Evolutionary conservation across 2,888 invertebrate species (phyloP), one percentile per base, ranked within the genome.

Genomic region (Anticlea derivata): DNA sequence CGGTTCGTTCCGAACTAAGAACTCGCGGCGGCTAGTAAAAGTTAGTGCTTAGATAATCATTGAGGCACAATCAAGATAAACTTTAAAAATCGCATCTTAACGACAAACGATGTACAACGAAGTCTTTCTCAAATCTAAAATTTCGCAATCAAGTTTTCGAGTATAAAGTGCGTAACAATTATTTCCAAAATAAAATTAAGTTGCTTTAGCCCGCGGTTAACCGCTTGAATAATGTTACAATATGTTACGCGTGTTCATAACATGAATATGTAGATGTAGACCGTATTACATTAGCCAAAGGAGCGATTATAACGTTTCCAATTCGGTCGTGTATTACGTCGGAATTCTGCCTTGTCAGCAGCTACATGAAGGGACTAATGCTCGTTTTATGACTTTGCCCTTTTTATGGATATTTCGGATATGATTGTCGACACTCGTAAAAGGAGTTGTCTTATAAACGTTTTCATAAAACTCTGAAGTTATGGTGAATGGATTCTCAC

Each of bases 361-460:
- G 66, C 70, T 75, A 73, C 70, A 69, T 69, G 71, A 70, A 77
- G 80, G 80, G 80, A 76, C 82, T 83, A 84, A 86, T 81, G 81
- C 70, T 68, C 75, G 71, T 75, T 86, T 86, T 85, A 86, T 77
- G 81, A 75, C 73, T 68, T 69, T 73, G 73, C 77, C 81, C 75
- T 78, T 83, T 86, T 86, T 83, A 86, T 76, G 78, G 73, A 74
- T 79, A 80, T 80, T 78, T 79, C 74, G 74, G 73, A 78, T 82
- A 84, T 82, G 77, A 81, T 84, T 83, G 81, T 80, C 78, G 76
- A 68, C 78, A 73, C 74, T 78, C 81, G 74, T 80, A 79, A 80
- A 78, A 80, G 59, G 74, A 75, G 69, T 75, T 74, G 68, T 73
- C 71, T 73, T 71, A 73, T 73, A 73, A 78, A 74, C 70, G 72